These are phyloP conservation scores for Zaprionus lachaisei DNA, from an alignment of 1,140 invertebrate species.

Conservation along the genomic window DNA sequence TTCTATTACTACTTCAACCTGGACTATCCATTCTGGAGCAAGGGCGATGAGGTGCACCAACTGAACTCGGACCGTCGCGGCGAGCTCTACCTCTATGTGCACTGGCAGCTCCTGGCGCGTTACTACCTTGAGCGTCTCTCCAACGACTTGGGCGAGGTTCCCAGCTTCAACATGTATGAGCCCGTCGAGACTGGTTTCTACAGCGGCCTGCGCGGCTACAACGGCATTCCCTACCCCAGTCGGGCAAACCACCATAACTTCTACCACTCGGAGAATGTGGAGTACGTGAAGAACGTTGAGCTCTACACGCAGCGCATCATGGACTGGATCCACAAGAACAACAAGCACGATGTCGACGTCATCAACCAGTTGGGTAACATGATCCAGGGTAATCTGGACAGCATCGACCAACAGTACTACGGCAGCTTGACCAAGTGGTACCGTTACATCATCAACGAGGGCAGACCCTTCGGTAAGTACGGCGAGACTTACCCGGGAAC, in stretches of 20 bases:
- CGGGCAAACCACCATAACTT: conserved; percentile 86
- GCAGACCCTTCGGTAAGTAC: conserved; percentile 64
- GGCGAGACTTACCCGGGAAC: conserved; percentile 85
- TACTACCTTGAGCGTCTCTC: conserved; percentile 89
- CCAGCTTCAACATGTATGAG: conserved; percentile 86
- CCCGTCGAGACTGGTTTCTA: conserved; percentile 86
- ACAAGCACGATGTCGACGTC: conserved; percentile 85
- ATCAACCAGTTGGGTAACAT: conserved; percentile 86
- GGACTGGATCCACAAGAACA: conserved; percentile 87
- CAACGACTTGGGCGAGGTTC: conserved; percentile 87
- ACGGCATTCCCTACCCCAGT: conserved; percentile 87
- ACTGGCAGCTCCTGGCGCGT: conserved; percentile 87
- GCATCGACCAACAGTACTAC: conserved; percentile 85
- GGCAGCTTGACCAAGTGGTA: conserved; percentile 83
- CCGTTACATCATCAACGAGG: conserved; percentile 84
- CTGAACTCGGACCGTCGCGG: conserved; percentile 86
- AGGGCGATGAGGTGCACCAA: conserved; percentile 83
- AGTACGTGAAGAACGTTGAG: conserved; percentile 83
- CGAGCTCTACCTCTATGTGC: conserved; percentile 87
- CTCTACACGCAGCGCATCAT: conserved; percentile 87
- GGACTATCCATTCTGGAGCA: conserved; percentile 86
- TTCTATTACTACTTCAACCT: conserved; percentile 87
- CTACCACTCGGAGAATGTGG: conserved; percentile 85
- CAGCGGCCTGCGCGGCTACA: conserved; percentile 87
- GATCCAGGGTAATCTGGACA: conserved; percentile 86